These are phyloP conservation scores for Mermis nigrescens DNA, from an alignment of 2,888 invertebrate genomes.

Conservation along the genomic window DNA sequence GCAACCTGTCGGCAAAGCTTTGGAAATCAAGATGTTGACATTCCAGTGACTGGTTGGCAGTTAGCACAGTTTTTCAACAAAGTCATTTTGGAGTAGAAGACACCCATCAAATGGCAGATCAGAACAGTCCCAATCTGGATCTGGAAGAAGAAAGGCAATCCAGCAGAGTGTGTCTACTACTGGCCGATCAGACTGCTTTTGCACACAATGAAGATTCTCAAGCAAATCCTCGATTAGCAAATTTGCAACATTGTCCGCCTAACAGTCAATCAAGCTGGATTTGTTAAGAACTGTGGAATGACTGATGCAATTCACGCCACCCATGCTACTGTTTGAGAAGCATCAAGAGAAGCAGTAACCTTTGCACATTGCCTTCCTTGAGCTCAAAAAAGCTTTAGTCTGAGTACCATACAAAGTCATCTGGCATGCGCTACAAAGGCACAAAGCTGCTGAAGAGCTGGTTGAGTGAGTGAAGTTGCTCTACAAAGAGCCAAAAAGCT, in stretches of 20 bases:
- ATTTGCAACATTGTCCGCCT: neutral
- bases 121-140: neutral
- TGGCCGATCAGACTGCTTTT: neutral
- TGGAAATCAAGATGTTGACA: neutral
- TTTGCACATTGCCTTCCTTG: neutral
- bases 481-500: neutral
- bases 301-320: neutral
- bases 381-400: neutral
- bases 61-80: slow-evolving; percentile 4
- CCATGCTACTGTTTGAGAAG: neutral
- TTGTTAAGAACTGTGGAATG: neutral
- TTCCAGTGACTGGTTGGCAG: too few species aligned
- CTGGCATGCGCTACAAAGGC: neutral
- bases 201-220: slow-evolving; percentile 7
- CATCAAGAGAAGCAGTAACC: neutral
- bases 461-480: neutral
- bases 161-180: slow-evolving; percentile 1
- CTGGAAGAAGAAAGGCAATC: slow-evolving; percentile 1
- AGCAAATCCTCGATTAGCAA: neutral
- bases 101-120: neutral
- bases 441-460: neutral
- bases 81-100: neutral
- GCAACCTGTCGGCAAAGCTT: neutral
- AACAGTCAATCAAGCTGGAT: neutral
- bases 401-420: neutral